These are phyloP conservation scores for Anhinga anhinga DNA, from an alignment of 2,113 vertebrate genomes.

Conservation along the genomic window DNA sequence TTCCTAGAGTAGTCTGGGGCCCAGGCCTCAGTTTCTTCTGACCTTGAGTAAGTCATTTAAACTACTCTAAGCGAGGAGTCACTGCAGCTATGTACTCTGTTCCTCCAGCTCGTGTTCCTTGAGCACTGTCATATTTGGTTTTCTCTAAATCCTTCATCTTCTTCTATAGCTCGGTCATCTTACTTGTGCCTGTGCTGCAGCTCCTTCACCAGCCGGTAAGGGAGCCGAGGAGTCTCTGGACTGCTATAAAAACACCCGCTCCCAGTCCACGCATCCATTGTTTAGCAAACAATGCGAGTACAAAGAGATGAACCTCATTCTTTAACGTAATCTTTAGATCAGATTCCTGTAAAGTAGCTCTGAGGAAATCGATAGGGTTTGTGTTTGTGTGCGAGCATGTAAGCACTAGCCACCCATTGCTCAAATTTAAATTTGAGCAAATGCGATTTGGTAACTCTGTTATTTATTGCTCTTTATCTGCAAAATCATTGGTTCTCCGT, in stretches of 20 bases:
- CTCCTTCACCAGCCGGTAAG: neutral
- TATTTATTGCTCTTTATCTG: neutral
- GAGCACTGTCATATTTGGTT: fast-evolving
- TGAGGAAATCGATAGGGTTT: fast-evolving
- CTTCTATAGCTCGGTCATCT: neutral
- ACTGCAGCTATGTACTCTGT: too few species aligned
- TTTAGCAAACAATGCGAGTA: neutral
- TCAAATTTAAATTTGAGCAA: neutral
- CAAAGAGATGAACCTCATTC: too few species aligned
- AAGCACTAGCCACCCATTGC: neutral
- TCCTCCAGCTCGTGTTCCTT: neutral
- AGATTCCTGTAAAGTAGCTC: neutral
- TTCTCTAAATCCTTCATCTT: neutral
- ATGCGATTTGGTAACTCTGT: neutral
- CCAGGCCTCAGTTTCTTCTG: neutral
- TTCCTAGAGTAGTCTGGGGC: neutral
- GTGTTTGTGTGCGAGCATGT: fast-evolving
- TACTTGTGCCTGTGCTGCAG: neutral
- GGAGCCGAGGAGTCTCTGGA: neutral
- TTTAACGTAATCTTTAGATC: neutral
- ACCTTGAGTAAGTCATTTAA: neutral
- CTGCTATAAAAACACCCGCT: neutral
- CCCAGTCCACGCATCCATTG: fast-evolving
- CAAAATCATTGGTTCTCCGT: neutral
- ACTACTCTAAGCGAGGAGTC: neutral